A percentile compares a stretch with the other conserved stretches of the same genome.
Conservation (phyloP, 2,888 invertebrate species). For the Meganola albula region DNA sequence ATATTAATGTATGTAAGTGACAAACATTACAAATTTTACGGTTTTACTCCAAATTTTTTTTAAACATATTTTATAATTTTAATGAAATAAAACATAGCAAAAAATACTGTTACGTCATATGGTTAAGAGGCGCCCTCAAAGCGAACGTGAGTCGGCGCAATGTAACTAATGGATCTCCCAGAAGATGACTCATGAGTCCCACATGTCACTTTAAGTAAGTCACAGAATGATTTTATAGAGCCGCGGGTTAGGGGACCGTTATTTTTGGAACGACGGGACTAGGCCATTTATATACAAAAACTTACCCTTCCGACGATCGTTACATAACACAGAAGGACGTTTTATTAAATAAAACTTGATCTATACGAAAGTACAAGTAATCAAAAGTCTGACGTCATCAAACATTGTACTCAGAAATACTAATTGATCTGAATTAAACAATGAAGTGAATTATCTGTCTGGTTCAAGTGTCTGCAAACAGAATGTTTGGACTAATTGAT, state of each 20-base stretch:
- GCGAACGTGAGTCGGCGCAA: slow-evolving; percentile 62
- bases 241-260: slow-evolving; percentile 39
- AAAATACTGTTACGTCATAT: slow-evolving; percentile 29
- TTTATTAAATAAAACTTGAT: too few species aligned
- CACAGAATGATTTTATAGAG: slow-evolving; percentile 43
- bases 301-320: slow-evolving; percentile 19
- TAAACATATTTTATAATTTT: too few species aligned
- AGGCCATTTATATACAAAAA: slow-evolving; percentile 24
- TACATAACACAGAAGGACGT: too few species aligned
- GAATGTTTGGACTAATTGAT: slow-evolving; percentile 21
- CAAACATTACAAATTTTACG: too few species aligned
- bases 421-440: slow-evolving; percentile 53
- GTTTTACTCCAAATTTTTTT: too few species aligned
- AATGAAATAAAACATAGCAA: slow-evolving; percentile 22
- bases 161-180: slow-evolving; percentile 64
- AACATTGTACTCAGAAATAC: slow-evolving; percentile 25
- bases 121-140: slow-evolving; percentile 45
- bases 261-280: slow-evolving; percentile 34
- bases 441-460: slow-evolving; percentile 36
- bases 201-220: slow-evolving; percentile 54
- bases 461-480: slow-evolving; percentile 30
- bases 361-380: too few species aligned
- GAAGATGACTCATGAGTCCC: slow-evolving; percentile 60
- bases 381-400: slow-evolving; percentile 8
- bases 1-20: too few species aligned